Evolutionary conservation across 1,140 invertebrate species (phyloP), one percentile per base, ranked within the genome.

Genomic region (Papilio machaon): DNA sequence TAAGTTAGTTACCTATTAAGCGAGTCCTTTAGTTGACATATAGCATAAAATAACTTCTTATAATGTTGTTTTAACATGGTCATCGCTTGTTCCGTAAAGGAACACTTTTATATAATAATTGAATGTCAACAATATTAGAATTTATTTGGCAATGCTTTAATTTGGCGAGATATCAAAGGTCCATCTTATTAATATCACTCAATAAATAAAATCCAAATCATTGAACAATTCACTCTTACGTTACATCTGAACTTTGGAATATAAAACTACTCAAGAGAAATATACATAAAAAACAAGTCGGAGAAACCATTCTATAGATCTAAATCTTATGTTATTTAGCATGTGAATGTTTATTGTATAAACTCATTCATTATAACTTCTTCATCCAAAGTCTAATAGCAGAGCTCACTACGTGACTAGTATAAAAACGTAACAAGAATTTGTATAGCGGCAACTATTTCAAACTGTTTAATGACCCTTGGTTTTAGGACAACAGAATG

Each of bases 401-500:
- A 60, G 35, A 38, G 64, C 23, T 35, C 30, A 15, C 23, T 11
- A 38, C 30, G 64, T 67, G 64, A 67, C 64, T 13, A 35, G 10
- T 10, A 35, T 67, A 67, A 35, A 30, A 38, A 67, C 13, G 23
- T 64, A 30, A 67, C 30, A 67, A 67, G 47, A 10, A 52, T 75
- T 75, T 75, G 73, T 75, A 49, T 75, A 19, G 47, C 49, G 13
- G 73, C 43, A 75, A 75, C 43, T 75, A 75, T 75, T 75, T 52
- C 17, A 75, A 75, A 75, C 73, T 75, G 73, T 75, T 75, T 75
- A 75, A 49, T 75, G 46, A 75, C 47, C 46, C 73, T 52, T 75
- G 73, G 73, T 19, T 75, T 75, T 47, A 10, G 73, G 73, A 23
- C 73, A 75, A 75, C 47, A 52, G 19, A 30, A 76, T 54, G 74